phyloP scores from a whole-genome alignment of 2,113 vertebrate genomes.

The Brachypteracias leptosomus region DNA sequence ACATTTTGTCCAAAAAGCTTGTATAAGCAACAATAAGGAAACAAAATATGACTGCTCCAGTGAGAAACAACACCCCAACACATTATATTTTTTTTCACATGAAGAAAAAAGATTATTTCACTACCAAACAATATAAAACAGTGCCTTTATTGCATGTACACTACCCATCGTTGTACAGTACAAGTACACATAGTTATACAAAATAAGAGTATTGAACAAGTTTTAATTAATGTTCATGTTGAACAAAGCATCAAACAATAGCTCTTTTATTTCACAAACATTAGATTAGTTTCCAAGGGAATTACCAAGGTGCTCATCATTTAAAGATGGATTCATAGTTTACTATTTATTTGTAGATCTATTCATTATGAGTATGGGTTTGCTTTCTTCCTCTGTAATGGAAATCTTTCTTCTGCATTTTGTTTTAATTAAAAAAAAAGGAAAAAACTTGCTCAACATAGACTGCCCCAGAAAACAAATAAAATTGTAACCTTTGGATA shows the following conservation, averaged over 20 bases:
- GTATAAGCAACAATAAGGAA: neutral
- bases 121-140: neutral
- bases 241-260: slow-evolving; percentile 30
- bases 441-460: neutral
- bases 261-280: slow-evolving; percentile 25
- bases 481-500: slow-evolving; percentile 7
- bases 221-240: slow-evolving; percentile 45
- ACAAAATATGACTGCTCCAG: neutral
- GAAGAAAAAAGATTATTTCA: neutral
- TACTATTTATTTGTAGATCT: neutral
- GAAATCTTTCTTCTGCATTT: neutral
- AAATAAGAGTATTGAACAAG: neutral
- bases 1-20: neutral
- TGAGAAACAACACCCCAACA: neutral
- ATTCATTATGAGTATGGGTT: neutral
- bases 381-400: neutral
- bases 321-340: slow-evolving; percentile 55
- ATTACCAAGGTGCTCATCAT: slow-evolving; percentile 33
- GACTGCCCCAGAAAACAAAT: slow-evolving; percentile 1
- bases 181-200: neutral
- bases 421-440: neutral
- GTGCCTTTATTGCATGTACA: neutral
- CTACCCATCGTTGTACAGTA: neutral
- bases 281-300: slow-evolving; percentile 61
- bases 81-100: neutral